Base-by-base conservation (phyloP, 2,888 invertebrate species). In the Eremobia ochroleuca region DNA sequence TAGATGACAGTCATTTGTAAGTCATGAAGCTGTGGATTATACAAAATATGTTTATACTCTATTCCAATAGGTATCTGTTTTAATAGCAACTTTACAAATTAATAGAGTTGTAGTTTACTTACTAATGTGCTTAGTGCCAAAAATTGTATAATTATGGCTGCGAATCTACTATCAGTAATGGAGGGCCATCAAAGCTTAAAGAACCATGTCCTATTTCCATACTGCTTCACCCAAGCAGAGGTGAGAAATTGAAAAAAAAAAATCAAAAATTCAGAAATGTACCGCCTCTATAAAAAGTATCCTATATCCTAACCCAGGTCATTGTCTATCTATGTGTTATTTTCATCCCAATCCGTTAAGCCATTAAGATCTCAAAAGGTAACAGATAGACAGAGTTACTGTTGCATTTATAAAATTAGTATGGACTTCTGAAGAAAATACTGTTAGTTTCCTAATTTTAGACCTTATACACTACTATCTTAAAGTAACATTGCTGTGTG, bases 11-110 rank as follows among this genome's bases (percentile, higher is more conserved):
- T 52, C 15, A 13, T 61, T 8, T 28, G 2, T n/a, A 52, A 40
- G n/a, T 40, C 18, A 31, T 15, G 0, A 21, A 59, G n/a, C 25
- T 25, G 37, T 55, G 15, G 18, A 64, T 21, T 43, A 18, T n/a
- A 6, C 49, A 21, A 34, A 43, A 25, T 28, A n/a, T 5, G 25
- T 25, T 52, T 49, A 40, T 55, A 1, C 5, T 21, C 18, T 49
- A 25, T 31, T 76, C 46, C 11, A 49, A 76, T 76, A 58, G 0
- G 15, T 31, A 58, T n/a, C 21, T 40, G 13, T 49, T 76, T 76
- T 2, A 49, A 66, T 49, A 52, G 15, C 49, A 46, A 55, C 28
- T 52, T 25, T 6, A 61, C 1, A 8, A 64, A 46, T 6, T 0
- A 21, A 8, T 31, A n/a, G 46, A 4, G 1, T 73, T 49, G 25